Percentiles rank a stretch among this genome's conserved stretches.
phyloP scores from a whole-genome alignment of 2,113 vertebrate genomes.

The Tonatia bakeri region DNA sequence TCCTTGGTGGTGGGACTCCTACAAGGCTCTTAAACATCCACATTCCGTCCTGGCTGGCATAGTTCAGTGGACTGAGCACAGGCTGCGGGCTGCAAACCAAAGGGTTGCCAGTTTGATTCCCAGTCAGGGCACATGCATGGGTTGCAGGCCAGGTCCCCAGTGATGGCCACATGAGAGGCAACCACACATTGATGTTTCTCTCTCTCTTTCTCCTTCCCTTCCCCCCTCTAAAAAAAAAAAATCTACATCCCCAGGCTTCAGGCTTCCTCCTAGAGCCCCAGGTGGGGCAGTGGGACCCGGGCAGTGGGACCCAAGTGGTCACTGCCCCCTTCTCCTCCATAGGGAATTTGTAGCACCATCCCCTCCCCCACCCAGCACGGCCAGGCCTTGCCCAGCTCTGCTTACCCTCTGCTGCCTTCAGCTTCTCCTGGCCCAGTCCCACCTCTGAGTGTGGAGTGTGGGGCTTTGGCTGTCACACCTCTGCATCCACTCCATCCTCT shows the following conservation, averaged over 20 bases:
- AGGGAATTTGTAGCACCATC: rapidly evolving
- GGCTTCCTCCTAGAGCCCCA: neutral
- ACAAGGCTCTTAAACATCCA: neutral
- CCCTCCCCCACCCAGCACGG: no score
- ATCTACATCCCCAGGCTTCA: neutral
- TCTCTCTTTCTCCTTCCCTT: no score
- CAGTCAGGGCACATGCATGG: no score
- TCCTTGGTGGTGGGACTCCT: neutral
- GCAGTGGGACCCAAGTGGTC: rapidly evolving
- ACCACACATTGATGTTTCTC: no score
- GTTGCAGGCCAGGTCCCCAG: no score
- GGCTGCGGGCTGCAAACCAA: no score
- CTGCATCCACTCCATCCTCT: neutral
- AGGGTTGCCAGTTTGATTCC: no score
- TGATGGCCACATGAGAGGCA: no score
- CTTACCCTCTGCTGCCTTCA: neutral
- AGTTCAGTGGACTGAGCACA: no score
- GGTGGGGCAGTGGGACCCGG: neutral
- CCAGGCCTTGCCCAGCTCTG: neutral
- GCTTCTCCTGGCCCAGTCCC: neutral
- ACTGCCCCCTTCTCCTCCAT: neutral
- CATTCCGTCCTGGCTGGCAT: neutral
- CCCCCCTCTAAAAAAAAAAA: no score
- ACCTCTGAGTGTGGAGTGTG: neutral
- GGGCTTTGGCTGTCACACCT: neutral